Base-by-base conservation (phyloP, 2,888 invertebrate genomes). In the Lepidochrysops patricia region DNA sequence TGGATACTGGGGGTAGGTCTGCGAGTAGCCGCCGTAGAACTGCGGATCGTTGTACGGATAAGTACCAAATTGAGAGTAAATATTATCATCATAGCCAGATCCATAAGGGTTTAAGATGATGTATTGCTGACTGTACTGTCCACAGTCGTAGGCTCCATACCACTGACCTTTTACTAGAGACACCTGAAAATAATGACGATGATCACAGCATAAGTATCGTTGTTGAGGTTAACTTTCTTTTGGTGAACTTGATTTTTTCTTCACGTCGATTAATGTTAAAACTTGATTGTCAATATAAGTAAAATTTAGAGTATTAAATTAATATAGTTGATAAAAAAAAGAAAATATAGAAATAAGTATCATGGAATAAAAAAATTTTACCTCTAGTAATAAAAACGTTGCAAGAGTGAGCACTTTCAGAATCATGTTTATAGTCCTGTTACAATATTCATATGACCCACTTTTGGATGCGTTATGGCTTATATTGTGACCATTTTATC, bases 371-470 rank as follows among this genome's bases (percentile, higher is more conserved):
- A 13, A 37, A 52, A 19, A 15, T 4, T 15, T 27, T 54, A 54
- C 54, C 54, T 54, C 29, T 32, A 32, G 4, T 54, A 54, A 29
- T 29, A 32, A 54, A 7, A 54, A 54, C 12, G 19, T 7, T 26
- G 52, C 52, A 23, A 32, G 29, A 29, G n/a, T 12, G 29, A 54
- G 9, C 54, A 32, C 54, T 54, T 29, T 54, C 15, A 12, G 27
- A 54, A 54, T 32, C 54, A 54, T 54, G 54, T 54, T 54, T 54
- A 29, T 52, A 7, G 52, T 54, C 54, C 19, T 29, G 29, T 54
- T 15, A 29, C 13, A 54, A 32, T 54, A 32, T 54, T 32, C 27
- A 13, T 54, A 54, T 54, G 54, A 29, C 29, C 13, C 27, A 29
- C 0, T 19, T 32, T 54, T 29, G 12, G n/a, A 54, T 29, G 29